Evolutionary conservation across 1,140 invertebrate species (phyloP).

Genomic region (Ceratina australensis): DNA sequence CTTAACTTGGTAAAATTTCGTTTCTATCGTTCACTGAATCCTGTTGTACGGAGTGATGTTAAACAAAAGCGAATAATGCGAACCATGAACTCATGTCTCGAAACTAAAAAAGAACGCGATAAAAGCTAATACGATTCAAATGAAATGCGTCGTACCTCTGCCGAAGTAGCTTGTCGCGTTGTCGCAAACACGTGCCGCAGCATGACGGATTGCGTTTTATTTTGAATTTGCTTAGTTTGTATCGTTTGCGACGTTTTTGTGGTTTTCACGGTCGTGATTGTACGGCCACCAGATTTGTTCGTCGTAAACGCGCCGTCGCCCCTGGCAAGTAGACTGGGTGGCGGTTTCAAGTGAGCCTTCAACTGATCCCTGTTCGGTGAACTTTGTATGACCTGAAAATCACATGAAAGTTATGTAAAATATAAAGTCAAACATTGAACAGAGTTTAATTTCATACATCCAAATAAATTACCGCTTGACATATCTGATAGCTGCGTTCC

Average conservation of each 20-base stretch:
- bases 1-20: too few species aligned
- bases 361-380: slow-evolving; percentile 93
- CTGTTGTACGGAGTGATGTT: neutral
- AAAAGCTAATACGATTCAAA: neutral
- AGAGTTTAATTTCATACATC: neutral
- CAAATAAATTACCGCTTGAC: slow-evolving; percentile 86
- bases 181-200: slow-evolving; percentile 75
- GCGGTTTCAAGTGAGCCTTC: slow-evolving; percentile 90
- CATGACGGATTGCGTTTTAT: slow-evolving; percentile 76
- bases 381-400: slow-evolving; percentile 86
- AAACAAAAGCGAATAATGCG: neutral
- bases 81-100: neutral
- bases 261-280: slow-evolving; percentile 76
- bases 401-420: neutral
- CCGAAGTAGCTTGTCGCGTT: slow-evolving; percentile 69
- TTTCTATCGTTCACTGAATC: too few species aligned
- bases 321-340: slow-evolving; percentile 85
- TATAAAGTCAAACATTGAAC: neutral
- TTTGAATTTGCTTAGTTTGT: slow-evolving; percentile 71
- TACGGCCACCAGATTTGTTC: slow-evolving; percentile 73
- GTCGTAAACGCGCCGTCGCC: slow-evolving; percentile 75
- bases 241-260: slow-evolving; percentile 74
- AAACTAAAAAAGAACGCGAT: slow-evolving; percentile 1
- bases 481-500: slow-evolving; percentile 96
- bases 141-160: slow-evolving; percentile 64